These are phyloP conservation scores for Phainopepla nitens DNA, from an alignment of 2,113 vertebrate genomes.

Conservation along the genomic window DNA sequence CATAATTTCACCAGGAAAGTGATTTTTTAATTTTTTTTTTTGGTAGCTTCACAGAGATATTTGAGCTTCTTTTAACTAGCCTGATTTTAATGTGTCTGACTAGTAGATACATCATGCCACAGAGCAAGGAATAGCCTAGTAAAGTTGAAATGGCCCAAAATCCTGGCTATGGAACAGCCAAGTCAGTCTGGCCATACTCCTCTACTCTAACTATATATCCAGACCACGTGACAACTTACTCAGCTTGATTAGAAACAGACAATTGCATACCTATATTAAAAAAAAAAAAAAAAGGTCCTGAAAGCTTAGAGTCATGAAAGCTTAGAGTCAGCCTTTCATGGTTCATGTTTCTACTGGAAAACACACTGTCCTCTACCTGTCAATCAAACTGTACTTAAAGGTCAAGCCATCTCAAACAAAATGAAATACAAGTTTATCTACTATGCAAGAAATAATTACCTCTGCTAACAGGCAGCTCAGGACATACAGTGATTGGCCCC, in stretches of 20 bases:
- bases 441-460: slow-evolving; percentile 67
- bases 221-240: neutral
- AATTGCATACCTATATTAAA: neutral
- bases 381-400: neutral
- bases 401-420: neutral
- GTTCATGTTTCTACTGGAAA: neutral
- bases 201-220: neutral
- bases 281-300: no score
- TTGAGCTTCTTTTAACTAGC: neutral
- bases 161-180: neutral
- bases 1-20: neutral
- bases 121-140: neutral
- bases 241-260: neutral
- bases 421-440: neutral
- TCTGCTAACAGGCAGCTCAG: slow-evolving; percentile 88
- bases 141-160: neutral
- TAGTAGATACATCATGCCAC: neutral
- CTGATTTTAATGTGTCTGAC: neutral
- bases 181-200: neutral
- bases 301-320: neutral
- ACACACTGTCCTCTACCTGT: neutral
- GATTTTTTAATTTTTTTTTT: neutral
- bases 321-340: neutral
- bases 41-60: neutral
- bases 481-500: slow-evolving; percentile 96